phyloP scores from a whole-genome alignment of 2,797 vertebrate genomes.

The Enteromius argenteus region DNA sequence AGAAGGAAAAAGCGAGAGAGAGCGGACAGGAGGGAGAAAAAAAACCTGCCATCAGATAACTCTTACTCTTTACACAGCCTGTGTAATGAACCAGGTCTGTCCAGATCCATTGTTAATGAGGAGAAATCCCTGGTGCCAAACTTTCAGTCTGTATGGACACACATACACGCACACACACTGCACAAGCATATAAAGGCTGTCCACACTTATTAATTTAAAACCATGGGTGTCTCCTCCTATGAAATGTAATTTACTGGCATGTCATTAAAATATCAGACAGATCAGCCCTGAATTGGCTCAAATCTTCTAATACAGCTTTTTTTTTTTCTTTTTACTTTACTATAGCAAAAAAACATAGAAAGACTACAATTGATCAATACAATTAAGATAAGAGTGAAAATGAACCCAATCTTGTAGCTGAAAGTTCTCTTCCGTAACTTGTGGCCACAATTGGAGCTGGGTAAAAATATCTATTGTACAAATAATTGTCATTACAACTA shows the following conservation, averaged over 20 bases:
- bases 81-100: constrained; percentile 49
- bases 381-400: not conserved
- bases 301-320: not conserved
- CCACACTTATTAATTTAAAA: not conserved
- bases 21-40: not conserved
- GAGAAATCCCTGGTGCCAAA: constrained; percentile 43
- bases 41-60: constrained; percentile 45
- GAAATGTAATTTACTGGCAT: not conserved
- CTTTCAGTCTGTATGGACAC: constrained; percentile 24
- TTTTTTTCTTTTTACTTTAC: not conserved
- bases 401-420: not conserved
- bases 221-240: not conserved
- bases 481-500: not conserved
- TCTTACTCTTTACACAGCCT: constrained; percentile 39
- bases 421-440: not conserved
- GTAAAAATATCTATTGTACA: not conserved
- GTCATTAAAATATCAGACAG: not conserved
- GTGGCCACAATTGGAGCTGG: not conserved
- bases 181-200: not conserved
- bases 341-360: not conserved
- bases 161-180: not conserved
- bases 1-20: constrained; percentile 8
- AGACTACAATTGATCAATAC: not conserved
- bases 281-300: not conserved
- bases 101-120: constrained; percentile 54